Evolutionary conservation across 53 echinoderm and acorn worm genomes (phyloP), one percentile per base, ranked within the genome.

Genomic region (Holothuria leucospilota): DNA sequence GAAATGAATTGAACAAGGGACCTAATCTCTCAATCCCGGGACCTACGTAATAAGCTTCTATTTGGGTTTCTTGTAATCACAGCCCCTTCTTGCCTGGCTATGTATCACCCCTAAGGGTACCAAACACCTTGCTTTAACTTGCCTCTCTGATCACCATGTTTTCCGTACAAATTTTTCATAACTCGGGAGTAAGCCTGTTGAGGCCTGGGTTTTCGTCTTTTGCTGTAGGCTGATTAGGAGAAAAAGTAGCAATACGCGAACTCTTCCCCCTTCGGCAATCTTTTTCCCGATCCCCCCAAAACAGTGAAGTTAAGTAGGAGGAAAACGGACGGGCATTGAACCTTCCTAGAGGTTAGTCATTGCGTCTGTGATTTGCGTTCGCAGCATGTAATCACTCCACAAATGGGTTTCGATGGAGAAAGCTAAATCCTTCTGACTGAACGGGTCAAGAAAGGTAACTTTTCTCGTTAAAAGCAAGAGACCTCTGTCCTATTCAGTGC

Each of bases 1-100:
- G 52, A 75, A 75, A 21, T 49, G 51, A 75, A 49, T 75, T 75
- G 75, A 75, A 75, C 75, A 49, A 75, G 75, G 75, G 51, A 75
- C 51, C 52, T 75, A 75, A 75, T 75, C 52, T 27, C 52, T 13
- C 75, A 75, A 75, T 75, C 51, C 75, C 52, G 75, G 75, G 75
- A 75, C 75, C 75, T 75, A 75, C 75, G 75, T 75, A 75, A 75
- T 75, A 75, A 75, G 75, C 75, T 52, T 75, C 75, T 75, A 75
- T 75, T 75, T 75, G 75, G 75, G 75, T 75, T 75, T 56, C 56
- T 56, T 56, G 56, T 56, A 56, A 56, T 56, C 56, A 56, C 56
- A 56, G 56, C 56, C 56, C 56, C 56, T 56, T 56, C 56, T 56
- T 56, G 56, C 56, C 56, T 56, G 18, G 56, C 56, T 56, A 56